These are phyloP conservation scores for Labeo rohita DNA, from an alignment of 2,113 vertebrate species.

Conservation along the genomic window DNA sequence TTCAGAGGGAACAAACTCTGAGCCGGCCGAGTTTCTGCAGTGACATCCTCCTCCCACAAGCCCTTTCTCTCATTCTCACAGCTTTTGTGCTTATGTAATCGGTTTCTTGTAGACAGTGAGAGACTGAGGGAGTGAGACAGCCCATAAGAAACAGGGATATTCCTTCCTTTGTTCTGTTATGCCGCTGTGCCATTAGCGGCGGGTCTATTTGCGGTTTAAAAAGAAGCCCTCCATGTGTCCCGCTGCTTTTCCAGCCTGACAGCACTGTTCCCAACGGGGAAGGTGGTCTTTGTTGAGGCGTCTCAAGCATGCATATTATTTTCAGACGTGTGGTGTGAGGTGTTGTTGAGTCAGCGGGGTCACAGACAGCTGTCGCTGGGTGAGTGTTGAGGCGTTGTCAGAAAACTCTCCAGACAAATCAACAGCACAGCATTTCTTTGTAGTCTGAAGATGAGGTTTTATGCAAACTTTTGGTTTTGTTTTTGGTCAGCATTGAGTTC, in stretches of 20 bases:
- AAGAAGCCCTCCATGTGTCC: not conserved
- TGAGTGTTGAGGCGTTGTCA: not conserved
- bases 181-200: not conserved
- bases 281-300: not conserved
- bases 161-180: not conserved
- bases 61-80: not conserved
- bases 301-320: constrained; percentile 17
- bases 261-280: not conserved
- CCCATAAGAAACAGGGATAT: not conserved
- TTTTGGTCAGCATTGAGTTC: not conserved
- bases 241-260: not conserved
- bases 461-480: not conserved
- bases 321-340: constrained; percentile 6
- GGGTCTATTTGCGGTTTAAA: not conserved
- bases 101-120: not conserved
- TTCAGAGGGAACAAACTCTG: not conserved
- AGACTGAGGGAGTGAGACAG: not conserved
- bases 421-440: not conserved
- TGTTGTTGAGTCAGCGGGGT: constrained; percentile 26
- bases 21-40: not conserved
- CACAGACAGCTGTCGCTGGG: constrained; percentile 14
- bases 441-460: not conserved
- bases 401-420: constrained; percentile 1
- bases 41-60: not conserved
- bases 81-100: constrained; percentile 34